phyloP scores from a whole-genome alignment of 1,140 invertebrate genomes.

The Diuraphis noxia region DNA sequence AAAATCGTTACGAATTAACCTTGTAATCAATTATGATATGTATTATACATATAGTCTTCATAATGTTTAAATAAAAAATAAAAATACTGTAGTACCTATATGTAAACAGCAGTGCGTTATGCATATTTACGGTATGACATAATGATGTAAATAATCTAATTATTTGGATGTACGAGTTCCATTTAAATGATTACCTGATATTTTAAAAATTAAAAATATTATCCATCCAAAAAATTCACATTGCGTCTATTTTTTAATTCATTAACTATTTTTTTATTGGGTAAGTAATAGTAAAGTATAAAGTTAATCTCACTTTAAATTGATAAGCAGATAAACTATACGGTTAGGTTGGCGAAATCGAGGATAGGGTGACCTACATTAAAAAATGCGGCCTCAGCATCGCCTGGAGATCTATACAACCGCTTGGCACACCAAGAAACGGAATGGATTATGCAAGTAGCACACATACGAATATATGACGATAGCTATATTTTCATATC shows the following conservation, averaged over 20 bases:
- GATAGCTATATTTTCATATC: conserved; percentile 18
- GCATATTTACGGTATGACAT: neutral
- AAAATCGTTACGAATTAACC: too few species aligned
- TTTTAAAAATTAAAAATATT: neutral
- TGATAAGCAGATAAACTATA: conserved; percentile 4
- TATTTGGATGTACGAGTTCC: neutral
- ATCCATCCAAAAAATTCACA: neutral
- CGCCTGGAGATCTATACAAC: conserved; percentile 15
- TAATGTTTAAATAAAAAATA: too few species aligned
- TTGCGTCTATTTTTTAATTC: too few species aligned
- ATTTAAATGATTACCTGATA: neutral
- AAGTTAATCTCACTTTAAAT: neutral
- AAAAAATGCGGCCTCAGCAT: conserved; percentile 48
- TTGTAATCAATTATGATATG: too few species aligned
- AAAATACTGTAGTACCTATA: too few species aligned
- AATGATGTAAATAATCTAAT: neutral
- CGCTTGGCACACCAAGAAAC: conserved; percentile 24
- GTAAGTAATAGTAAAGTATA: too few species aligned
- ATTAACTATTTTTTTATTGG: too few species aligned
- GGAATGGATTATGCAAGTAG: conserved; percentile 47
- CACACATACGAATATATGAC: conserved; percentile 21
- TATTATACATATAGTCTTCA: too few species aligned
- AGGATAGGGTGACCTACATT: conserved; percentile 50
- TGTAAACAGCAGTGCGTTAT: too few species aligned
- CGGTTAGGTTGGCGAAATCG: conserved; percentile 42